These are phyloP conservation scores for Phylloscopus trochiloides DNA, from an alignment of 2,113 vertebrate species.

Conservation along the genomic window DNA sequence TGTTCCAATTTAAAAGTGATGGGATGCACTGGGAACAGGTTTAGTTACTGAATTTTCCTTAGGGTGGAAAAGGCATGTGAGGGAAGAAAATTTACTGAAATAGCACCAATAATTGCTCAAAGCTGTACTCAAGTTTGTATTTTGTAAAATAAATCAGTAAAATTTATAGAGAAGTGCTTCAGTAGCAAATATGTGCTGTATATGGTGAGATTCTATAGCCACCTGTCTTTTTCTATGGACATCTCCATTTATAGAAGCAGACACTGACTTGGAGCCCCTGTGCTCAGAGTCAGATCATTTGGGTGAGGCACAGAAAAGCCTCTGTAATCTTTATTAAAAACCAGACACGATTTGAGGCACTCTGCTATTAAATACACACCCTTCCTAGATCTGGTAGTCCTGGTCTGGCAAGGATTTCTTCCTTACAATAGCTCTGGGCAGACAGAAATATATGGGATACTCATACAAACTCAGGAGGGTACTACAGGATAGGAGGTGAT, in stretches of 20 bases:
- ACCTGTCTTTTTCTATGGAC: background rate
- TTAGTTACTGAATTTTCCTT: background rate
- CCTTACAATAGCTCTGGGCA: background rate
- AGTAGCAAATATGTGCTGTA: background rate
- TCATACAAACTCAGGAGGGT: background rate
- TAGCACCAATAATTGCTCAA: background rate
- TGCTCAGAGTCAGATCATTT: background rate
- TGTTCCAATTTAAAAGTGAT: background rate
- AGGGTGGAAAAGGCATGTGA: fast-evolving
- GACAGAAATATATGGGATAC: background rate
- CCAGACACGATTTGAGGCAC: background rate
- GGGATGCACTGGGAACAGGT: background rate
- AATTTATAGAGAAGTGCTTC: background rate
- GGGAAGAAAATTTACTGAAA: background rate
- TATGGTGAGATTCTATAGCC: background rate
- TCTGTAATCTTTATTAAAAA: background rate
- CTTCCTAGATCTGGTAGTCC: background rate
- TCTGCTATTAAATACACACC: background rate
- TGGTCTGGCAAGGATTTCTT: background rate
- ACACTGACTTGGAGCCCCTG: background rate
- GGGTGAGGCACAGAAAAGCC: background rate
- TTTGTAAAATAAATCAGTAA: background rate
- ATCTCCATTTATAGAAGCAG: background rate
- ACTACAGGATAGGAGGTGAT: background rate
- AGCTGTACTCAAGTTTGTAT: background rate